A percentile compares a stretch with the other conserved stretches of the same genome.
Evolutionary conservation across 2,888 invertebrate species (phyloP).

Genomic region (Drosophila mayaguana): DNA sequence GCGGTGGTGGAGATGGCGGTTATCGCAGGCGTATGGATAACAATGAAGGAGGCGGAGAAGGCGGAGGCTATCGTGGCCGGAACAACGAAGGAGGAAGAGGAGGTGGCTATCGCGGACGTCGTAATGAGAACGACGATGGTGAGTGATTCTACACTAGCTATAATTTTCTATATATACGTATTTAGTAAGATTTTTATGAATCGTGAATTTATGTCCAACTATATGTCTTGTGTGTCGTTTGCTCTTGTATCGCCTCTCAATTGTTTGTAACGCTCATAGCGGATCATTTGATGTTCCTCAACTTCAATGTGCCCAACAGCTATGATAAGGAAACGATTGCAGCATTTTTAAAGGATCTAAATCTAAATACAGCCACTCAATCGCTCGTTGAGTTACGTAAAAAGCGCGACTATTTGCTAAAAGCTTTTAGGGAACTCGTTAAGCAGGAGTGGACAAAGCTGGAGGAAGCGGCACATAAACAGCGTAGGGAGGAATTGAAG

Average conservation of each 20-base stretch:
- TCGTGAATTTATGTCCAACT: constrained; percentile 1
- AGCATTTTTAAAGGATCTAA: constrained; percentile 51
- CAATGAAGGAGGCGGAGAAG: constrained; percentile 4
- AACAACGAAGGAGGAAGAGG: constrained; percentile 18
- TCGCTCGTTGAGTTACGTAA: constrained; percentile 39
- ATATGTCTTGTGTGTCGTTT: constrained; percentile 17
- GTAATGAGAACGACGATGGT: constrained; percentile 23
- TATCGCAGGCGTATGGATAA: constrained; percentile 26
- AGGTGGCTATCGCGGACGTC: constrained; percentile 24
- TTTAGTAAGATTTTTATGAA: constrained; percentile 2
- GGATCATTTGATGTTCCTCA: constrained; percentile 2
- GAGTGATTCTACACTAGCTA: not conserved
- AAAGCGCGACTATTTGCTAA: constrained; percentile 56
- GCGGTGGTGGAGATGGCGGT: not conserved
- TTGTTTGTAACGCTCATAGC: constrained; percentile 16
- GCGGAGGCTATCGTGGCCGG: constrained; percentile 19
- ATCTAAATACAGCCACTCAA: not conserved
- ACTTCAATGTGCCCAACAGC: constrained; percentile 49
- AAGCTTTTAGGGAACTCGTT: constrained; percentile 53
- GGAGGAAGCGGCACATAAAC: not conserved
- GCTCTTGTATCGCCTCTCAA: constrained; percentile 8
- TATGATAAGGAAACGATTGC: constrained; percentile 55
- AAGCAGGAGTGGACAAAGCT: constrained; percentile 21
- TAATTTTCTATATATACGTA: not conserved
- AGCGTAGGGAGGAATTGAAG: constrained; percentile 9